Evolutionary conservation across 2,113 vertebrate genomes (phyloP), one percentile per base, ranked within the genome.

Genomic region (Parus major): DNA sequence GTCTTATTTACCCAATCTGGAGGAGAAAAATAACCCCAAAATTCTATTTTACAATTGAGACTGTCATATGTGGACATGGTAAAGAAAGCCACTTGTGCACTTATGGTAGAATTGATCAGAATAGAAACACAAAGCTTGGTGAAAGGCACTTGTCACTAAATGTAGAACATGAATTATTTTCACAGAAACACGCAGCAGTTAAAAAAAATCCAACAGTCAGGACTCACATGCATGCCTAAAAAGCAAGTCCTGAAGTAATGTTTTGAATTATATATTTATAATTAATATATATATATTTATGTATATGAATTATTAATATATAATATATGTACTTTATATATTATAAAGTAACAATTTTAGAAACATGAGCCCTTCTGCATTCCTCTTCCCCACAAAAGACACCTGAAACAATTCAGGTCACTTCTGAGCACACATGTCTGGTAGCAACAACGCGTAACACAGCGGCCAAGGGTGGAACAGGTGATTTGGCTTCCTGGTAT

Each of bases 401-500:
- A 81, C 68, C 31, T 46, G 50, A 55, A 95, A 81, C 41, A 72
- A 90, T 80, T 53, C 71, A 49, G 59, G 71, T 64, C 63, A 14
- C 46, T 86, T 87, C 29, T 77, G 71, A 83, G 49, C 70, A 69
- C 71, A n/a, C 18, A 4, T 12, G 21, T 55, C 42, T 70, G 46
- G 46, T 28, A 84, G 50, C 42, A 93, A 25, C 52, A 93, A 25
- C 52, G 56, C 3, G 39, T 46, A 81, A 44, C 47, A 80, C 39
- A 55, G 64, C n/a, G 59, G 42, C 60, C 64, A 61, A 66, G 47
- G 57, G 15, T 19, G 14, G 49, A 88, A 69, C 68, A 93, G 72
- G 78, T 93, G 56, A 95, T 78, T 66, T 70, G 69, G 56, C 81
- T 94, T 70, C 64, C 77, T 72, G 55, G 18, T 84, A 33, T 57